Conservation (phyloP, 1,140 invertebrate species). For the Rhagoletis zephyria region DNA sequence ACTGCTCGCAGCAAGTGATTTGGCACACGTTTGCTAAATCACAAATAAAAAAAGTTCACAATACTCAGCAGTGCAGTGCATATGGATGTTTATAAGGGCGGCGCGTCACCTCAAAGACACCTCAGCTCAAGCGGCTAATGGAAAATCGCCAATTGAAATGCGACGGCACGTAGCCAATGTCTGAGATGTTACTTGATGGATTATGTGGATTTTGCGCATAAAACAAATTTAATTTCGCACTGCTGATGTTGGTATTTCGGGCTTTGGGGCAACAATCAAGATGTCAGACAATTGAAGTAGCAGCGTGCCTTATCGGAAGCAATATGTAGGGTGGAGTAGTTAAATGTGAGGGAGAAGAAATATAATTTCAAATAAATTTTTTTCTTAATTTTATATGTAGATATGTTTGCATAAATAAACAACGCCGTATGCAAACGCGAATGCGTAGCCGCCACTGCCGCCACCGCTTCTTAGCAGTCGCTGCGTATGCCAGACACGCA, state of each 20-base stretch:
- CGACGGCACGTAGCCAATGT: constrained; percentile 66
- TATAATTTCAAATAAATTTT: neutral
- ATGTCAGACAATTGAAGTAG: neutral
- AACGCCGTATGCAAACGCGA: neutral
- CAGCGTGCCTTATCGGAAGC: constrained; percentile 1
- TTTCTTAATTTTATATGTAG: neutral
- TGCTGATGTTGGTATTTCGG: constrained; percentile 21
- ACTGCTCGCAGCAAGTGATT: constrained; percentile 38
- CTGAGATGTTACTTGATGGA: constrained; percentile 71
- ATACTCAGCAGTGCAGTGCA: neutral
- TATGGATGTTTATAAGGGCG: neutral
- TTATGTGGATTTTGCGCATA: constrained; percentile 72
- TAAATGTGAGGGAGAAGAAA: neutral
- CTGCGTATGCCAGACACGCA: constrained; percentile 28
- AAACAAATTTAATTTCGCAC: constrained; percentile 61
- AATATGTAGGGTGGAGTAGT: neutral
- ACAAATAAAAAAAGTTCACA: neutral
- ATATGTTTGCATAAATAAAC: constrained; percentile 36
- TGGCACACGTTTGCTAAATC: constrained; percentile 46
- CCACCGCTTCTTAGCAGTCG: neutral
- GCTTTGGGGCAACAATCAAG: constrained; percentile 10
- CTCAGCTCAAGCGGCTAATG: constrained; percentile 38
- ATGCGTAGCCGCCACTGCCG: neutral
- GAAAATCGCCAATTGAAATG: constrained; percentile 66
- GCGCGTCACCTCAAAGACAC: constrained; percentile 39